A percentile compares a stretch with the other conserved stretches of the same genome.
Conservation (phyloP, 2,113 vertebrate genomes). For the Halcyon malimbica region DNA sequence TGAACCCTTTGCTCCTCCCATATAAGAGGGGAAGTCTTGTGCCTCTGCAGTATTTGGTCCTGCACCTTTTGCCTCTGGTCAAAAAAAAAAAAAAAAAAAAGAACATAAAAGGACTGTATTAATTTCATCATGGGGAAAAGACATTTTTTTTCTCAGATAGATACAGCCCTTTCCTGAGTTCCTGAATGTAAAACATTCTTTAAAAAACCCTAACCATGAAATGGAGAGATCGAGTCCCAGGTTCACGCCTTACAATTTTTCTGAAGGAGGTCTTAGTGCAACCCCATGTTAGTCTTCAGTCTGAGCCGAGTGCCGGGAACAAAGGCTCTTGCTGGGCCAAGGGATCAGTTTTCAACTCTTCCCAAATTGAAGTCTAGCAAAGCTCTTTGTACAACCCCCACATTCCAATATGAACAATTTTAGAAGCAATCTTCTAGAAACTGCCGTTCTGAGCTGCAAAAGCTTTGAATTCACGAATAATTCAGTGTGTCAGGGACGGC, state of each 20-base stretch:
- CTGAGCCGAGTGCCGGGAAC: background rate
- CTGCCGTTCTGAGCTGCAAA: background rate
- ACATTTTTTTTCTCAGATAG: background rate
- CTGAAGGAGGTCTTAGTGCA: background rate
- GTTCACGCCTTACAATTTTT: background rate
- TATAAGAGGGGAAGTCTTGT: background rate
- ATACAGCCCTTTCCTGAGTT: background rate
- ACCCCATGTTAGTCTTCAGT: background rate
- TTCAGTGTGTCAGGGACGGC: background rate
- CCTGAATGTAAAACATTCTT: background rate
- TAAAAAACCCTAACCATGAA: background rate
- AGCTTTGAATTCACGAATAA: background rate
- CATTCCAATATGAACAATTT: background rate
- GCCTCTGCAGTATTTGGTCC: background rate
- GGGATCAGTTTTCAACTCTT: background rate
- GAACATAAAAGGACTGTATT: background rate
- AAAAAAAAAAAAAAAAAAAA: background rate
- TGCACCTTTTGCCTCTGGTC: background rate
- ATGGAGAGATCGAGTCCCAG: background rate
- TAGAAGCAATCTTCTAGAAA: background rate
- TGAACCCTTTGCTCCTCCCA: background rate
- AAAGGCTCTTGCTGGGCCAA: background rate
- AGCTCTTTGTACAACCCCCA: background rate
- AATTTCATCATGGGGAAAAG: background rate
- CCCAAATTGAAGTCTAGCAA: background rate